phyloP scores from a whole-genome alignment of 1,140 invertebrate genomes.

The Camponotus floridanus region DNA sequence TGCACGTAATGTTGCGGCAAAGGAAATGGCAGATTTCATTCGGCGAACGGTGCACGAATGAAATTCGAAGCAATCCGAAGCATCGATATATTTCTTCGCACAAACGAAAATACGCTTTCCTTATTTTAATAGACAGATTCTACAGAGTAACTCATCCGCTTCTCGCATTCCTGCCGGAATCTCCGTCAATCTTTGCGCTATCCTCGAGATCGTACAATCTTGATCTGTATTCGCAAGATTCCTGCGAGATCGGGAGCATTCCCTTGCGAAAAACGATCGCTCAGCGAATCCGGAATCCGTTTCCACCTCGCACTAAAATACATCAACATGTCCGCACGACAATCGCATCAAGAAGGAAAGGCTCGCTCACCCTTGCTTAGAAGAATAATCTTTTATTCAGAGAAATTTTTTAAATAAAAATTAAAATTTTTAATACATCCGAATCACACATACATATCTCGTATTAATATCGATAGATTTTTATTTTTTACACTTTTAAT shows the following conservation, averaged over 20 bases:
- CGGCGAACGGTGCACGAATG: not conserved
- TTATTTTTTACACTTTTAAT: not conserved
- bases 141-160: conserved; percentile 15
- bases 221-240: conserved; percentile 24
- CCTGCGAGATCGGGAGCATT: conserved; percentile 9
- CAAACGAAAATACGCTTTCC: conserved; percentile 22
- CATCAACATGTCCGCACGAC: conserved; percentile 14
- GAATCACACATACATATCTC: not conserved
- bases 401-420: no score
- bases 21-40: not conserved
- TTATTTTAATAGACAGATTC: conserved; percentile 37
- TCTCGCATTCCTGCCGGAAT: not conserved
- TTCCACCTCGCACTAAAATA: not conserved
- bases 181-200: not conserved
- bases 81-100: not conserved
- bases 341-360: conserved; percentile 24
- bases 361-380: conserved; percentile 1
- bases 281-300: conserved; percentile 3
- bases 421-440: not conserved
- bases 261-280: conserved; percentile 17
- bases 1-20: conserved; percentile 24
- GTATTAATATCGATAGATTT: not conserved
- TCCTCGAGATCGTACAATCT: not conserved
- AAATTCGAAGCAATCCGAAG: conserved; percentile 24
- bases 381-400: not conserved